phyloP scores from a whole-genome alignment of 2,888 invertebrate species.

The Stenodema calcarata region DNA sequence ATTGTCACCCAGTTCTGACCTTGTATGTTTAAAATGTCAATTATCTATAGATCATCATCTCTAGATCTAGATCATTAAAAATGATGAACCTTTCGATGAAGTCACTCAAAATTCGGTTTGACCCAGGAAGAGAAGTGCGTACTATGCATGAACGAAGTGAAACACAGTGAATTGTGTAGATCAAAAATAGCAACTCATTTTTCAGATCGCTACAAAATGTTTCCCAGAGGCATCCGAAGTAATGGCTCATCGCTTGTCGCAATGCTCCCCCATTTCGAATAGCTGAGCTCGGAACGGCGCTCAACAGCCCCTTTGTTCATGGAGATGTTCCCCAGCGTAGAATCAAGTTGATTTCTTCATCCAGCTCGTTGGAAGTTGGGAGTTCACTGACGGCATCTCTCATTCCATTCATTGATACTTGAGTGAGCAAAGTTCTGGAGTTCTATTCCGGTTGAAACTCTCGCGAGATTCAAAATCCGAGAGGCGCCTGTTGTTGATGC shows the following conservation, averaged over 20 bases:
- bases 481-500: not conserved
- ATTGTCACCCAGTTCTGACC: too few relatives aligned
- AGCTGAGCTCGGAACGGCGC: not conserved
- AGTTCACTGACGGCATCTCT: not conserved
- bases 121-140: too few relatives aligned
- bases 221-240: not conserved
- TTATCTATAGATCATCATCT: too few relatives aligned
- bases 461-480: not conserved
- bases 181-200: not conserved
- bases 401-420: not conserved
- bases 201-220: not conserved
- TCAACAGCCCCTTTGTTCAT: not conserved
- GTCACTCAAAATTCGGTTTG: too few relatives aligned
- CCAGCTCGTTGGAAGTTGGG: not conserved
- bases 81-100: too few relatives aligned
- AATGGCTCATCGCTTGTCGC: not conserved
- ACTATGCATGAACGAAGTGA: too few relatives aligned
- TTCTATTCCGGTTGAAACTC: not conserved
- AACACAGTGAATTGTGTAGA: too few relatives aligned
- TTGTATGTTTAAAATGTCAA: too few relatives aligned
- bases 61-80: too few relatives aligned
- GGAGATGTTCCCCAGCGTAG: not conserved
- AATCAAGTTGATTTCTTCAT: not conserved
- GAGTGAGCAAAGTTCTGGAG: not conserved
- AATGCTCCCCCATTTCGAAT: not conserved